Percentiles rank a stretch among this genome's conserved stretches.
Evolutionary conservation across 2,113 vertebrate species (phyloP).

Genomic region (Hemichromis elongatus): DNA sequence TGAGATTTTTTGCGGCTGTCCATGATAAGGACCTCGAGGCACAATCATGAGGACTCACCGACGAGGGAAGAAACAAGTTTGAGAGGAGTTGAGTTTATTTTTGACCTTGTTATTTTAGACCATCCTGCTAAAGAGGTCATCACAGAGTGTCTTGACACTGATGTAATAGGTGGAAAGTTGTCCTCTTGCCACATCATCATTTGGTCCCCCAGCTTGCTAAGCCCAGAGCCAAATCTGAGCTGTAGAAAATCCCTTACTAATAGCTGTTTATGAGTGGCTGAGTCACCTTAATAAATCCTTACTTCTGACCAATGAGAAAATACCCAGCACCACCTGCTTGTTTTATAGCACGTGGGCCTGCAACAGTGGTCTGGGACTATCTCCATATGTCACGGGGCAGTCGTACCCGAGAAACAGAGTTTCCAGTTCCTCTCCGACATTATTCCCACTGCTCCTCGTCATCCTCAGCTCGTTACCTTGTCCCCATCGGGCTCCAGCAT

Average conservation of each 20-base stretch:
- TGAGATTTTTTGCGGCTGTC: constrained; percentile 35
- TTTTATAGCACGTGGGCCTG: neutral
- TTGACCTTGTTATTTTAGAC: constrained; percentile 27
- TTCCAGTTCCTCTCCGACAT: constrained; percentile 17
- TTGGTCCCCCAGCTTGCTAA: constrained; percentile 19
- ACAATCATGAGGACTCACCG: neutral
- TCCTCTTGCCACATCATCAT: constrained; percentile 19
- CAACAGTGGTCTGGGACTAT: neutral
- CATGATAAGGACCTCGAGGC: constrained; percentile 13
- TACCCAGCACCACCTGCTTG: constrained; percentile 39
- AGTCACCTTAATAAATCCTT: constrained; percentile 60
- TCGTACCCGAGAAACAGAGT: constrained; percentile 30
- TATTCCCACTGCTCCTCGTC: constrained; percentile 9
- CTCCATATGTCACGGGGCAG: constrained; percentile 14
- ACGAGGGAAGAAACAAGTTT: neutral
- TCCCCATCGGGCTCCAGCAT: neutral
- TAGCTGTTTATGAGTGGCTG: constrained; percentile 57
- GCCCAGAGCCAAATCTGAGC: constrained; percentile 11
- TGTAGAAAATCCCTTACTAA: constrained; percentile 48
- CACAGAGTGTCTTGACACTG: neutral
- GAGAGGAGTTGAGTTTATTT: constrained; percentile 8
- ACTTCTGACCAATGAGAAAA: constrained; percentile 24
- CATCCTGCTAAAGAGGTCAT: constrained; percentile 16
- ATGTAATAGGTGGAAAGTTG: constrained; percentile 42
- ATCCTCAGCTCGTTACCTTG: neutral